Conservation (phyloP, 2,113 vertebrate genomes). For the Nyctereutes procyonoides region DNA sequence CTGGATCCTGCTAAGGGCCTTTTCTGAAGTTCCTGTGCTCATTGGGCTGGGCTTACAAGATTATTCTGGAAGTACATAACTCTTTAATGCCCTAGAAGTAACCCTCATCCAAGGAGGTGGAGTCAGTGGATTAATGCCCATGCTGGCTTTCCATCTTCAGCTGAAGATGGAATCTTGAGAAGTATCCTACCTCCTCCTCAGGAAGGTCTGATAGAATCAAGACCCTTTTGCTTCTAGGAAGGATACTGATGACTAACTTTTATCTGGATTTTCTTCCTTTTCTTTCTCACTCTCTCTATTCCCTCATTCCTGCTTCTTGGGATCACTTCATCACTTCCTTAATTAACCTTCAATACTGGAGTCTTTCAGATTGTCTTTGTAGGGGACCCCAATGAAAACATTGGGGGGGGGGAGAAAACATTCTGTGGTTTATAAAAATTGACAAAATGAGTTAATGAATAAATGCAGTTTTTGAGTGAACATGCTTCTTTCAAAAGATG, state of each 20-base stretch:
- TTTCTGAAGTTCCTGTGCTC: neutral
- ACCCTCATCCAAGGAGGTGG: neutral
- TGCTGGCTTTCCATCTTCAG: neutral
- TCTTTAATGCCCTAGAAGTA: neutral
- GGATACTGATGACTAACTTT: neutral
- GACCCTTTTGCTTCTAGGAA: neutral
- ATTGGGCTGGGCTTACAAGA: no score
- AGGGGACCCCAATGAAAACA: neutral
- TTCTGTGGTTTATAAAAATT: neutral
- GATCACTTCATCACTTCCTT: neutral
- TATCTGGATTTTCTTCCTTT: neutral
- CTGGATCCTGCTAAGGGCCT: neutral
- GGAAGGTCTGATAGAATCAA: neutral
- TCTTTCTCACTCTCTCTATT: neutral
- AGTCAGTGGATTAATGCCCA: neutral
- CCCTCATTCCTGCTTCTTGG: neutral
- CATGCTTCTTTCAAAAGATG: neutral
- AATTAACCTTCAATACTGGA: neutral
- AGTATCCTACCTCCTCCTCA: no score
- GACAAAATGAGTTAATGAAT: neutral
- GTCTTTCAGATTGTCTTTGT: neutral
- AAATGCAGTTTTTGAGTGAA: neutral
- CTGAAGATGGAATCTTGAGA: neutral
- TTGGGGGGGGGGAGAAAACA: neutral
- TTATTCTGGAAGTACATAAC: neutral